These are phyloP conservation scores for Lamellibrachia columna DNA, from an alignment of 2,888 invertebrate species.

Conservation along the genomic window DNA sequence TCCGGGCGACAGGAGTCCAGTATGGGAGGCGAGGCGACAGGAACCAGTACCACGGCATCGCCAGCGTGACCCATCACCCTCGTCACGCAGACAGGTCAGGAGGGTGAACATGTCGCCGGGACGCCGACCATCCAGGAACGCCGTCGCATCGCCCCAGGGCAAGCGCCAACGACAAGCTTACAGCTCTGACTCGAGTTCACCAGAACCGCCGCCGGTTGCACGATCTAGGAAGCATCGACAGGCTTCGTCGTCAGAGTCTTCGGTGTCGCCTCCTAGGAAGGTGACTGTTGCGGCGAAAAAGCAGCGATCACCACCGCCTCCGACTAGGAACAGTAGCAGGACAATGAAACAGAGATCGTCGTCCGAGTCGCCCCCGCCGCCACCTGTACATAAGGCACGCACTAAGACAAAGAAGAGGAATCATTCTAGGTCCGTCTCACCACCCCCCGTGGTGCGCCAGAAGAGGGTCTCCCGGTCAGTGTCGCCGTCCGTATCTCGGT, in stretches of 20 bases:
- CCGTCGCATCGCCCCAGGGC: neutral
- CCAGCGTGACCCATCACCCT: neutral
- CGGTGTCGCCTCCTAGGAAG: neutral
- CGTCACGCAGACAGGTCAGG: neutral
- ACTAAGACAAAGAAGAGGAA: neutral
- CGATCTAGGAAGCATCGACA: neutral
- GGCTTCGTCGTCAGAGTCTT: conserved; percentile 13
- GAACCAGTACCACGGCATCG: neutral
- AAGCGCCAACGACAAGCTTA: neutral
- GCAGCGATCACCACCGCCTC: conserved; percentile 20
- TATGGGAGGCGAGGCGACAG: neutral
- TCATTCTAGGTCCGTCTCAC: neutral
- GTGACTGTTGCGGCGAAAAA: neutral
- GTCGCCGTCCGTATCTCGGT: conserved; percentile 20
- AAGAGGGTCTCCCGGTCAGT: conserved; percentile 22
- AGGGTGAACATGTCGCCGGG: neutral
- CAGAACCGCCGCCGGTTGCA: neutral
- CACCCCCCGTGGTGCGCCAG: conserved; percentile 17
- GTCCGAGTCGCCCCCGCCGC: neutral
- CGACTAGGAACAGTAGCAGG: neutral
- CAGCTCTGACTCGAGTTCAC: conserved; percentile 4
- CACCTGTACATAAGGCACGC: neutral
- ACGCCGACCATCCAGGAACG: neutral
- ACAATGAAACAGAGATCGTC: neutral
- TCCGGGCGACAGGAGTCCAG: neutral